Evolutionary conservation across 2,113 vertebrate genomes (phyloP), one percentile per base, ranked within the genome.

Genomic region (Neodontobutis hainanensis): DNA sequence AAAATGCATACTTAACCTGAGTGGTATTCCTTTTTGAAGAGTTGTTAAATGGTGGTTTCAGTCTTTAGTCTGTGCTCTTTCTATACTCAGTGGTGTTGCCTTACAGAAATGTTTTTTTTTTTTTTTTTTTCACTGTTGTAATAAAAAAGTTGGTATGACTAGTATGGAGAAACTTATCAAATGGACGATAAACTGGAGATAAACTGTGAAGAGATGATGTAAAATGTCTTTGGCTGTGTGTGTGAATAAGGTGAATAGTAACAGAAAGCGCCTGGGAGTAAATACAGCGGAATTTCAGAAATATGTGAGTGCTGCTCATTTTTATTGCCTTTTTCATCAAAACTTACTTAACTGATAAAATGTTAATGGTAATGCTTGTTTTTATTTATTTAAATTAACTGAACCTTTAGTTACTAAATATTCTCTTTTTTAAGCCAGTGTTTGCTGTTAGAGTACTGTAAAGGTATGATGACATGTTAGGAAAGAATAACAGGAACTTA

Each of bases 181-280:
- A 36, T 5, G 51, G 15, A 15, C 2, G 12, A 35, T 53, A 16
- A 27, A 64, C 49, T 68, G 52, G 45, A 71, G 52, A 57, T 51
- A 65, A 69, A 81, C 66, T 65, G 65, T 65, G 74, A 83, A 49
- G 62, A 70, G 36, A 70, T 62, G 52, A 48, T 51, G 58, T 45
- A 12, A 48, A 7, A 9, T 58, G 47, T 48, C 16, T 38, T 43
- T 35, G 53, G 52, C 34, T 11, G 16, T 19, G 27, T 70, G 61
- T 0, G 19, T 36, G 10, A 51, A 45, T 43, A 69, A n/a, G 57
- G 19, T 38, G 47, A 12, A 32, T 58, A 48, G 10, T 16, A 12
- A 42, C 46, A 45, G 48, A 34, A 8, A 38, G 27, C 14, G 11
- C 40, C 40, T n/a, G 19, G 73, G 15, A 44, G 40, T 62, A 43